A percentile compares a stretch with the other conserved stretches of the same genome.
Evolutionary conservation across 2,797 vertebrate genomes (phyloP).

Genomic region (Manis crassicaudata): DNA sequence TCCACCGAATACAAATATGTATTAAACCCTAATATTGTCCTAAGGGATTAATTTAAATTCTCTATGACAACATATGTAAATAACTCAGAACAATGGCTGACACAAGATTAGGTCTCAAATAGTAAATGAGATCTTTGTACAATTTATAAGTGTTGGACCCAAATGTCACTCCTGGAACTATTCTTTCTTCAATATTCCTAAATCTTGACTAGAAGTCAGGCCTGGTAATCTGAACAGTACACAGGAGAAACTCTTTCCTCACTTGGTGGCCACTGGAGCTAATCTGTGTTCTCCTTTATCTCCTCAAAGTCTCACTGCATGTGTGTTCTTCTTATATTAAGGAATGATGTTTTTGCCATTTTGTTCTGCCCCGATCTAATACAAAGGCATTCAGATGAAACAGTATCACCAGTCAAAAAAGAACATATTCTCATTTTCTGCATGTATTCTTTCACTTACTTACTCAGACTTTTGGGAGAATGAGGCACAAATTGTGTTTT

Average conservation of each 20-base stretch:
- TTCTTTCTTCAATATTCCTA: neutral
- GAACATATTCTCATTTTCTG: neutral
- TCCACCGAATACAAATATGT: neutral
- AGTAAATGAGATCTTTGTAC: neutral
- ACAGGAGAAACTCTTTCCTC: neutral
- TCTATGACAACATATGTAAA: neutral
- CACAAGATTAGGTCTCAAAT: neutral
- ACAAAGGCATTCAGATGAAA: neutral
- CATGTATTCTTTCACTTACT: neutral
- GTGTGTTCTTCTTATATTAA: neutral
- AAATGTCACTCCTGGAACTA: neutral
- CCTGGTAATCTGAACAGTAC: neutral
- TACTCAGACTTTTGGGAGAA: neutral
- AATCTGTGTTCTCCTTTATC: neutral
- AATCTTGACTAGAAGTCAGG: neutral
- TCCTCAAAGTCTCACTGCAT: slow-evolving; percentile 21
- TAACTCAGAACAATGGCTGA: neutral
- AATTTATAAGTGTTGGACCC: neutral
- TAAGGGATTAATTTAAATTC: neutral
- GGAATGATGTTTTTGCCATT: neutral
- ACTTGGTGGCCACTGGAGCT: neutral
- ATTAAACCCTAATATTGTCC: neutral
- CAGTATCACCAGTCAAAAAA: neutral
- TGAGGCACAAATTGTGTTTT: neutral
- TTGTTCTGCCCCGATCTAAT: neutral